phyloP scores from a whole-genome alignment of 1,140 invertebrate species.

The Metopolophium dirhodum region DNA sequence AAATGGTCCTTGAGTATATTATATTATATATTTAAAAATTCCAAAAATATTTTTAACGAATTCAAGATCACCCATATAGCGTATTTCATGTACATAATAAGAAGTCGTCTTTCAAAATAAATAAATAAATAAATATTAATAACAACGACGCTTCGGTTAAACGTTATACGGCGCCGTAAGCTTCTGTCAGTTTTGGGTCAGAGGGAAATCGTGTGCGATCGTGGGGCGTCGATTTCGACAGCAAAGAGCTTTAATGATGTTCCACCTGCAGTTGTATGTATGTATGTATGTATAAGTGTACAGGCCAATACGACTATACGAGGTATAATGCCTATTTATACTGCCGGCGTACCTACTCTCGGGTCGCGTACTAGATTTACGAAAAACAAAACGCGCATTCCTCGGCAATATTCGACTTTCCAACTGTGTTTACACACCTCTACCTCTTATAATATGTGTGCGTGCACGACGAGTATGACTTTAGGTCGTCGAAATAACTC shows the following conservation, averaged over 20 bases:
- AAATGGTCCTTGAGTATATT: no score
- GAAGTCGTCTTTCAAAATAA: background rate
- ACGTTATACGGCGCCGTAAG: background rate
- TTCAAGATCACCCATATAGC: background rate
- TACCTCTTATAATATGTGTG: background rate
- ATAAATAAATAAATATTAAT: no score
- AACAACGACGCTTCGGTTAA: no score
- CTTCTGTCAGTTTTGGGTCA: background rate
- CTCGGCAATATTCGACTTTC: slow-evolving; percentile 5
- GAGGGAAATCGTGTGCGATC: background rate
- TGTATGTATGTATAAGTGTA: background rate
- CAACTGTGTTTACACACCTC: background rate
- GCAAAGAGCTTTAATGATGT: background rate
- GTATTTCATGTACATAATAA: background rate
- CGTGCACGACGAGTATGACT: background rate
- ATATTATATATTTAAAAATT: no score
- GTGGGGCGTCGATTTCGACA: background rate
- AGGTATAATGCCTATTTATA: background rate
- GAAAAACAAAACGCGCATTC: slow-evolving; percentile 14
- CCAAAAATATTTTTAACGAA: no score
- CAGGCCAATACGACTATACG: background rate
- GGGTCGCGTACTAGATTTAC: slow-evolving; percentile 33
- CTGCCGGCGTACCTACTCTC: background rate
- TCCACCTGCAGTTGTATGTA: no score
- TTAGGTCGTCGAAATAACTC: slow-evolving; percentile 34